Conservation (phyloP, 2,113 vertebrate species). For the Cebidichthys violaceus region DNA sequence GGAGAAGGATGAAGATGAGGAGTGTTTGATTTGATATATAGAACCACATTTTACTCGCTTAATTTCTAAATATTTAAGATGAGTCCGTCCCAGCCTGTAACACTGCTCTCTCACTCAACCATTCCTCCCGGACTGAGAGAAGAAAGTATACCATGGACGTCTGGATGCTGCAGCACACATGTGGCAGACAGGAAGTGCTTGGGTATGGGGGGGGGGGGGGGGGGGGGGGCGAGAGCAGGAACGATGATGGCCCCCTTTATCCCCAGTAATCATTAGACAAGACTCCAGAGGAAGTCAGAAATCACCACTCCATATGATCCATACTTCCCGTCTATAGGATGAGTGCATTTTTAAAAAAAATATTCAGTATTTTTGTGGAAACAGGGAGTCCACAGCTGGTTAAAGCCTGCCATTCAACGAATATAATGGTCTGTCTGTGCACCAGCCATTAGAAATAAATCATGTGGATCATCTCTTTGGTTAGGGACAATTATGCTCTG, state of each 20-base stretch:
- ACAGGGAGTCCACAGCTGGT: conserved; percentile 57
- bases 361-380: conserved; percentile 28
- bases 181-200: conserved; percentile 69
- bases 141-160: conserved; percentile 20
- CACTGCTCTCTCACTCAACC: conserved; percentile 28
- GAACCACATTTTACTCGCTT: background rate
- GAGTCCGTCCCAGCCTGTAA: conserved; percentile 1
- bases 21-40: background rate
- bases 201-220: background rate
- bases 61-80: conserved; percentile 9
- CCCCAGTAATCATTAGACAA: conserved; percentile 71
- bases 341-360: conserved; percentile 23
- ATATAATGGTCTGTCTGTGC: conserved; percentile 59
- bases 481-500: conserved; percentile 30
- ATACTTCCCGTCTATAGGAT: conserved; percentile 60
- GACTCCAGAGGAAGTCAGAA: conserved; percentile 72
- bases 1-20: background rate
- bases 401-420: conserved; percentile 45
- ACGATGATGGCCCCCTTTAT: conserved; percentile 69
- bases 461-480: conserved; percentile 57
- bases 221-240: conserved; percentile 10
- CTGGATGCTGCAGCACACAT: conserved; percentile 66
- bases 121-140: conserved; percentile 20
- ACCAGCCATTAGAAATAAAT: conserved; percentile 60
- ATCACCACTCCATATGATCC: conserved; percentile 70